phyloP scores from a whole-genome alignment of 2,888 invertebrate genomes.

The Napeogenes inachia region DNA sequence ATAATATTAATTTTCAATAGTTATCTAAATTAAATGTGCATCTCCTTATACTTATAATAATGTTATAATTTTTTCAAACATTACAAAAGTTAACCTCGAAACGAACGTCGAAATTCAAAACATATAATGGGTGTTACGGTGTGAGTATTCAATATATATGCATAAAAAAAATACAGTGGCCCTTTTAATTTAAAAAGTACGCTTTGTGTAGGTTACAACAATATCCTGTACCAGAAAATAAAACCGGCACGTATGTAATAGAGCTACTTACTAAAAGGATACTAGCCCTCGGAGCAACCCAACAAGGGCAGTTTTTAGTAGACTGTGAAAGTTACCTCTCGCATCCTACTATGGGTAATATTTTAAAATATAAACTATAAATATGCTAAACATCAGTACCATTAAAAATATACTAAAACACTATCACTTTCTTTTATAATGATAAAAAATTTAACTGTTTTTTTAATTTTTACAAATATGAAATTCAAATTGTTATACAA shows the following conservation, averaged over 20 bases:
- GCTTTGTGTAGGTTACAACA: conserved; percentile 82
- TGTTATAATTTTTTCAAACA: background rate
- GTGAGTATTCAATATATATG: conserved; percentile 52
- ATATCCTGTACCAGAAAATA: conserved; percentile 91
- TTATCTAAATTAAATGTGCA: background rate
- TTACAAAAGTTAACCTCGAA: background rate
- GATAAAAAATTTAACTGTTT: no score
- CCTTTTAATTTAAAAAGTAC: background rate
- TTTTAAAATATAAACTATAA: background rate
- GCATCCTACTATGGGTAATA: conserved; percentile 81
- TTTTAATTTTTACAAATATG: no score
- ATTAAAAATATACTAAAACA: no score
- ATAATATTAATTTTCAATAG: no score
- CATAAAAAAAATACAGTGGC: background rate
- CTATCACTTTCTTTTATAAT: no score
- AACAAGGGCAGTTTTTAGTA: conserved; percentile 93
- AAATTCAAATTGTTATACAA: background rate
- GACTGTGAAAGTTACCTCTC: conserved; percentile 96
- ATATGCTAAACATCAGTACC: no score
- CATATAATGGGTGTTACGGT: conserved; percentile 80
- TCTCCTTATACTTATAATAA: background rate
- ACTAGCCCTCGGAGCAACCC: conserved; percentile 89
- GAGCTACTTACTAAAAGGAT: conserved; percentile 92
- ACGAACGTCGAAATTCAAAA: background rate
- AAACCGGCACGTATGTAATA: conserved; percentile 93